These are phyloP conservation scores for Tragulus kanchil DNA, from an alignment of 2,113 vertebrate species.

Conservation along the genomic window DNA sequence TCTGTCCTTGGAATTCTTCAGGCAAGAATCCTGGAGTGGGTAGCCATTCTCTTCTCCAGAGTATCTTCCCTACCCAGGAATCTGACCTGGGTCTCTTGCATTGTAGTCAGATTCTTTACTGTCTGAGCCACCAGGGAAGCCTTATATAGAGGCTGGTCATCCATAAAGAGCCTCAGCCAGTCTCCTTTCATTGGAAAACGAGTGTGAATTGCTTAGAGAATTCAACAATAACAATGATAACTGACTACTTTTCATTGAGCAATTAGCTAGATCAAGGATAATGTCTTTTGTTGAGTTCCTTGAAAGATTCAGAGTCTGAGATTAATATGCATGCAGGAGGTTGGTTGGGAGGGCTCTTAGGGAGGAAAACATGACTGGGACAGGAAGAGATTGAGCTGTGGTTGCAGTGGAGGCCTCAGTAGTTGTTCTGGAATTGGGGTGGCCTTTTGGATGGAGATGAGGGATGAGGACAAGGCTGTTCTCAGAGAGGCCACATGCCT, in stretches of 20 bases:
- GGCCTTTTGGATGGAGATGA: not conserved
- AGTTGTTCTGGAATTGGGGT: not conserved
- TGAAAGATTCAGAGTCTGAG: not conserved
- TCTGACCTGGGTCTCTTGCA: not conserved
- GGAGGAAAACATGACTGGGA: not conserved
- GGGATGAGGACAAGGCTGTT: not conserved
- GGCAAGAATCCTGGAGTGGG: not conserved
- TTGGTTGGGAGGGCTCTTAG: not conserved
- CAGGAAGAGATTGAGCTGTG: not conserved
- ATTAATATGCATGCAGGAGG: not conserved
- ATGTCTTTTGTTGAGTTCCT: not conserved
- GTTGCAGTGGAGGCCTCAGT: not conserved
- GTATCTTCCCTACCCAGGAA: not conserved
- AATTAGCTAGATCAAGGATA: not conserved
- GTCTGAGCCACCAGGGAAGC: not conserved
- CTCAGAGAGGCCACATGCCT: not conserved
- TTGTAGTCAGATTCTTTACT: not conserved
- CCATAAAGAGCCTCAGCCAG: slow-evolving; percentile 23
- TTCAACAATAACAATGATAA: slow-evolving; percentile 11
- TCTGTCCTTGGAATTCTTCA: not conserved
- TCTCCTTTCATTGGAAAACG: slow-evolving; percentile 49
- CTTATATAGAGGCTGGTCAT: not conserved
- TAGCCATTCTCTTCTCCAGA: not conserved
- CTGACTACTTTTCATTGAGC: not conserved
- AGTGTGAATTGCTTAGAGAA: slow-evolving; percentile 8